Percentiles rank a stretch among this genome's conserved stretches.
Evolutionary conservation across 2,888 invertebrate genomes (phyloP).

Genomic region (Sturmia bella): DNA sequence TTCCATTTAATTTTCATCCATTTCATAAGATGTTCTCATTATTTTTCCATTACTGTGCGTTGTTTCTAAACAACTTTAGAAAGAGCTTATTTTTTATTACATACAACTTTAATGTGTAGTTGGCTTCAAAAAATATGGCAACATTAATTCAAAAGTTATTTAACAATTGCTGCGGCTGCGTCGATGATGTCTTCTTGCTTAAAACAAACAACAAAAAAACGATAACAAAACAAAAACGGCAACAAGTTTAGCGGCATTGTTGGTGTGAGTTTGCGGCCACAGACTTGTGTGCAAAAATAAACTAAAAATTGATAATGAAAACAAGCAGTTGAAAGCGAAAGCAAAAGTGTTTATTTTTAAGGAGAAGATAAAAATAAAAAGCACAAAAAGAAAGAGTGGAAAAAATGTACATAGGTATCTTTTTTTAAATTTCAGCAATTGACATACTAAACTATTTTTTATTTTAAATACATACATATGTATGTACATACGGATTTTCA

Average conservation of each 20-base stretch:
- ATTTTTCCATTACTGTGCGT: slow-evolving; percentile 27
- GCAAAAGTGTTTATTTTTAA: slow-evolving; percentile 76
- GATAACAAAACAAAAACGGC: slow-evolving; percentile 45
- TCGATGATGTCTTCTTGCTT: slow-evolving; percentile 32
- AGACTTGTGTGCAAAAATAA: slow-evolving; percentile 13
- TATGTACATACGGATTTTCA: slow-evolving; percentile 1
- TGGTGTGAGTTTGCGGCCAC: neutral
- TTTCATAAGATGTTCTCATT: slow-evolving; percentile 1
- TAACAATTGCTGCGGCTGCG: slow-evolving; percentile 64
- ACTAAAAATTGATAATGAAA: slow-evolving; percentile 59
- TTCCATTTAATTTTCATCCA: neutral
- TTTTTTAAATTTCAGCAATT: slow-evolving; percentile 24
- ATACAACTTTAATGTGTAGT: slow-evolving; percentile 37
- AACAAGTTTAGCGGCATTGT: slow-evolving; percentile 48
- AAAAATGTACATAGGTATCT: too few species aligned
- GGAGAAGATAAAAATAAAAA: slow-evolving; percentile 8
- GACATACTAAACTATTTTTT: slow-evolving; percentile 70
- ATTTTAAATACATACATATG: slow-evolving; percentile 27
- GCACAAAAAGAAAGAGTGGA: neutral
- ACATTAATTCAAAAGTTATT: slow-evolving; percentile 41
- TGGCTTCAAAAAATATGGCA: slow-evolving; percentile 53
- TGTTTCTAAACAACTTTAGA: slow-evolving; percentile 29
- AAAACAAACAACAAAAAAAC: slow-evolving; percentile 24
- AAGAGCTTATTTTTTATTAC: slow-evolving; percentile 57
- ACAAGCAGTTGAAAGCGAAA: slow-evolving; percentile 78